A percentile compares a stretch with the other conserved stretches of the same genome.
Evolutionary conservation across 2,113 vertebrate species (phyloP).

Genomic region (Xiphophorus hellerii): DNA sequence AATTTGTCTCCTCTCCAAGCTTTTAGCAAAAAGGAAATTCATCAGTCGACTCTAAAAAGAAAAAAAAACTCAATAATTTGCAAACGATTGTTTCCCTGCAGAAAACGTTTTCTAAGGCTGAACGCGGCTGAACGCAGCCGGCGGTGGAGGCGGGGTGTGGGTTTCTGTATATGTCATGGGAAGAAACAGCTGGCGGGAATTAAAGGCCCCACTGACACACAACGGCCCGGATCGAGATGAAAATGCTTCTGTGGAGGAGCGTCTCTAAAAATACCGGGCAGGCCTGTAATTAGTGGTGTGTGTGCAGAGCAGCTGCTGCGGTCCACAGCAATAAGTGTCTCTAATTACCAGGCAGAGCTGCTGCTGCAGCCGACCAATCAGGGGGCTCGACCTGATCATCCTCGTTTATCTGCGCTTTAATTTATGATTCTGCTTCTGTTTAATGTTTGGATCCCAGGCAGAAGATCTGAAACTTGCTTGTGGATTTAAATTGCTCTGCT

Average conservation of each 20-base stretch:
- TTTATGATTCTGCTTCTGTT: too few relatives aligned
- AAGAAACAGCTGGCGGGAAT: constrained; percentile 79
- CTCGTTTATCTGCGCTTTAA: constrained; percentile 19
- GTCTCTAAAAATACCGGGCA: constrained; percentile 78
- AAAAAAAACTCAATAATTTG: not conserved
- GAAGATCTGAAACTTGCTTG: too few relatives aligned
- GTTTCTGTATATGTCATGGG: constrained; percentile 55
- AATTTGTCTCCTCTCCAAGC: constrained; percentile 9
- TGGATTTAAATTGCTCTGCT: too few relatives aligned
- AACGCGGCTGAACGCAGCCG: not conserved
- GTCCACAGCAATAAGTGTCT: constrained; percentile 73
- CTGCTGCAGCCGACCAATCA: constrained; percentile 32
- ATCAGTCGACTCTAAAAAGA: constrained; percentile 25
- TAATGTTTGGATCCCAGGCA: too few relatives aligned
- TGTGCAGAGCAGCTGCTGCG: constrained; percentile 78
- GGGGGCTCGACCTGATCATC: constrained; percentile 31
- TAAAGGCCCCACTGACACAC: constrained; percentile 76
- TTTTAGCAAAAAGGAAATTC: constrained; percentile 31
- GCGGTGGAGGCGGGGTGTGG: constrained; percentile 21
- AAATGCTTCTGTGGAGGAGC: constrained; percentile 76
- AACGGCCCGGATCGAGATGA: constrained; percentile 67
- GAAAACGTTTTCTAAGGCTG: not conserved
- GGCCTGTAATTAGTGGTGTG: constrained; percentile 83
- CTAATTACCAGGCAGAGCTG: constrained; percentile 74
- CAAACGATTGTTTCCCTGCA: constrained; percentile 30